A percentile compares a stretch with the other conserved stretches of the same genome.
Conservation (phyloP, 2,113 vertebrate species). For the Eptesicus fuscus region DNA sequence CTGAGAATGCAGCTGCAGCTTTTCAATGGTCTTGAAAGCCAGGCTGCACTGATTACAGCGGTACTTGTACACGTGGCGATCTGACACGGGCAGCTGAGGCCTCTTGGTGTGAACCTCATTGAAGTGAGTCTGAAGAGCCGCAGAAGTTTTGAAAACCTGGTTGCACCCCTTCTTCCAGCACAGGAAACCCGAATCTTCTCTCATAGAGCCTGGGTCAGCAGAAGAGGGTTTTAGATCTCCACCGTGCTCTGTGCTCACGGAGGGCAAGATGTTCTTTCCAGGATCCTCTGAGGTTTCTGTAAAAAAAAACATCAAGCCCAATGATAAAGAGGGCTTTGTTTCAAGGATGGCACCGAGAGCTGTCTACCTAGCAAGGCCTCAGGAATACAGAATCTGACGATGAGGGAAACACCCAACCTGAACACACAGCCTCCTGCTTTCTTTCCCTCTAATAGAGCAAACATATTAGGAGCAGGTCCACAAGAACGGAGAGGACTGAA, state of each 20-base stretch:
- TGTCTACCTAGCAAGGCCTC: neutral
- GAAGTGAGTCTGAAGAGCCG: slow-evolving; percentile 96
- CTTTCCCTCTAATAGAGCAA: neutral
- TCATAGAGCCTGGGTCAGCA: slow-evolving; percentile 84
- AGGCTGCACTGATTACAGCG: slow-evolving; percentile 98
- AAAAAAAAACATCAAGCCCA: slow-evolving; percentile 48
- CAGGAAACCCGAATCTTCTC: slow-evolving; percentile 93
- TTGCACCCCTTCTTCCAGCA: slow-evolving; percentile 99
- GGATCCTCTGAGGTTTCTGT: slow-evolving; percentile 90
- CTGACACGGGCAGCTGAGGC: slow-evolving; percentile 95
- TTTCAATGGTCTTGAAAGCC: slow-evolving; percentile 98
- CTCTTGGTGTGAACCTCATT: slow-evolving; percentile 96
- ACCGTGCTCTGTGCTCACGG: slow-evolving; percentile 82
- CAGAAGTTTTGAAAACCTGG: slow-evolving; percentile 96
- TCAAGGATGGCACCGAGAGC: neutral
- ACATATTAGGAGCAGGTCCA: neutral
- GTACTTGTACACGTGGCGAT: slow-evolving; percentile 99
- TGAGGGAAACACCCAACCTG: neutral
- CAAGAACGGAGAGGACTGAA: neutral
- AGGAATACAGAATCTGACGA: neutral
- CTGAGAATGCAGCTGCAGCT: slow-evolving; percentile 97
- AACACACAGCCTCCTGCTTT: neutral
- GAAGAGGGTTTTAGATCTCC: slow-evolving; percentile 85
- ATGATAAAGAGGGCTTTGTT: slow-evolving; percentile 53
- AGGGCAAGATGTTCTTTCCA: slow-evolving; percentile 86